A percentile compares a stretch with the other conserved stretches of the same genome.
phyloP scores from a whole-genome alignment of 2,797 vertebrate genomes.

The Phataginus tricuspis region DNA sequence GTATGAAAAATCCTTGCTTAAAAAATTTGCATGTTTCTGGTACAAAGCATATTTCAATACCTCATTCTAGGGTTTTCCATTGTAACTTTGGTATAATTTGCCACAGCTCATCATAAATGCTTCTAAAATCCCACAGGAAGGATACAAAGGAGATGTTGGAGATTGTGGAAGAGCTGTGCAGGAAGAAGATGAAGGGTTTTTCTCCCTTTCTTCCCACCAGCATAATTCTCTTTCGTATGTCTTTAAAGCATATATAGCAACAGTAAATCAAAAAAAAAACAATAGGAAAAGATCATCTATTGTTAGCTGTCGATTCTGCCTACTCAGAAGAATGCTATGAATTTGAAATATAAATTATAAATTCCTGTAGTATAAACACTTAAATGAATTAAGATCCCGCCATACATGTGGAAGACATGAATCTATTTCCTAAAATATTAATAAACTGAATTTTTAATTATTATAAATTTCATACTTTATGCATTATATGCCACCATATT shows the following conservation, averaged over 20 bases:
- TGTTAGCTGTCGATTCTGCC: not conserved
- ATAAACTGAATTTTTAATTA: not conserved
- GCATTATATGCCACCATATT: too few relatives aligned
- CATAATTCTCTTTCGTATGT: not conserved
- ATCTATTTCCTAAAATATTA: not conserved
- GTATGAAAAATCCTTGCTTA: conserved; percentile 66
- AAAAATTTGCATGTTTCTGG: conserved; percentile 78
- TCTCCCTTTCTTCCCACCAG: not conserved
- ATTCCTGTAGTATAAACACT: not conserved
- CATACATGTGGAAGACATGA: not conserved
- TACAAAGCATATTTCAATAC: conserved; percentile 82
- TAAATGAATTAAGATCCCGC: not conserved
- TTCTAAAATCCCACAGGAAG: conserved; percentile 57
- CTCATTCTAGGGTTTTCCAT: conserved; percentile 79
- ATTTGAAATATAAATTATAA: not conserved
- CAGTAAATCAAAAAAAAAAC: not conserved
- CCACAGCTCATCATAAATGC: conserved; percentile 73
- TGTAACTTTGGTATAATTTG: conserved; percentile 72
- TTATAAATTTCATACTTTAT: too few relatives aligned
- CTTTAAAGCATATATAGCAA: not conserved
- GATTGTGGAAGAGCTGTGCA: conserved; percentile 36
- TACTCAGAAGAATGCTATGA: not conserved
- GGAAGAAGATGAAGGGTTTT: not conserved
- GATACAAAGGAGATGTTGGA: not conserved
- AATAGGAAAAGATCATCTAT: not conserved